Conservation (phyloP, 2,113 vertebrate genomes). For the Chionodraco myersi region DNA sequence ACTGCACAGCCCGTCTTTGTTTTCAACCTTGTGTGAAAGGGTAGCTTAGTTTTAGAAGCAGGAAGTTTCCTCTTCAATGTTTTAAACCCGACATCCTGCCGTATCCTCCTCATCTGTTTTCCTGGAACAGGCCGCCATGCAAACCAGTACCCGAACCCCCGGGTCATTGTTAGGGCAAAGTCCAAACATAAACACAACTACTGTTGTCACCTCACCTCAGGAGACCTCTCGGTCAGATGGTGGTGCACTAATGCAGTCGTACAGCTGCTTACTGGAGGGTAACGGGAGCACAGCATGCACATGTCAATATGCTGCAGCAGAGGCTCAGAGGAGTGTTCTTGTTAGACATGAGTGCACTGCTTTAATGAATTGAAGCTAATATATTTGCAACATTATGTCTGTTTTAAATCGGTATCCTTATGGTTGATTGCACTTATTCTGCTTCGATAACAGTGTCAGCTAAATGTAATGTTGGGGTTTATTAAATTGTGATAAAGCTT, state of each 20-base stretch:
- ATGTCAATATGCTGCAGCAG: neutral
- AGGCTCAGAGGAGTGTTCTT: neutral
- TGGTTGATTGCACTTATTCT: too few species aligned
- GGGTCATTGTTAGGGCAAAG: slow-evolving; percentile 50
- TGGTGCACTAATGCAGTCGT: neutral
- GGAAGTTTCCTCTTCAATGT: slow-evolving; percentile 27
- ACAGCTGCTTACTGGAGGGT: neutral
- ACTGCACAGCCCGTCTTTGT: neutral
- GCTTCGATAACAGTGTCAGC: too few species aligned
- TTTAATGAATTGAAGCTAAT: neutral
- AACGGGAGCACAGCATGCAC: neutral
- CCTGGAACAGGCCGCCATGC: slow-evolving; percentile 51
- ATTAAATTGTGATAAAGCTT: too few species aligned
- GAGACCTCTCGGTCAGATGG: slow-evolving; percentile 10
- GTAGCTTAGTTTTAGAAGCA: slow-evolving; percentile 11
- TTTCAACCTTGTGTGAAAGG: neutral
- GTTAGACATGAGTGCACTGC: neutral
- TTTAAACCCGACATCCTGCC: slow-evolving; percentile 15
- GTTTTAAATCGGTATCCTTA: too few species aligned
- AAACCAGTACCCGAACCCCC: slow-evolving; percentile 25
- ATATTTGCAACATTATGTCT: too few species aligned
- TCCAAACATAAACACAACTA: neutral
- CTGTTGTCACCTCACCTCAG: slow-evolving; percentile 5
- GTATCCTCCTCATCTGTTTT: slow-evolving; percentile 17
- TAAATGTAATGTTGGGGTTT: too few species aligned